Evolutionary conservation across 2,888 invertebrate genomes (phyloP).

Genomic region (Agrochola litura): DNA sequence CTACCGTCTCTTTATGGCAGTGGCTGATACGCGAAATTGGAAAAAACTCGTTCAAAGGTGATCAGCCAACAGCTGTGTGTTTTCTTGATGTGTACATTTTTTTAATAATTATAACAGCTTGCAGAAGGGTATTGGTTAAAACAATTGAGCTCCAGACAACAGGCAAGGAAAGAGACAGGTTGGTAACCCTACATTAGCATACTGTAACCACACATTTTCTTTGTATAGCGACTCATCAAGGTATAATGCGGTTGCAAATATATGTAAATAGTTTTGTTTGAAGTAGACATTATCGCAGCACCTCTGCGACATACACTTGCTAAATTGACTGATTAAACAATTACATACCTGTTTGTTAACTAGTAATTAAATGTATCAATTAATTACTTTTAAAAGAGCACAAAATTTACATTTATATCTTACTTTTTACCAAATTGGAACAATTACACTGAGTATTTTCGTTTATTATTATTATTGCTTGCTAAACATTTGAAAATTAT

Average conservation of each 20-base stretch:
- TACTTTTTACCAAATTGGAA: conserved; percentile 18
- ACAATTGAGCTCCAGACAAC: conserved; percentile 7
- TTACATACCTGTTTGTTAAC: conserved; percentile 39
- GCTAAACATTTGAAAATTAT: not conserved
- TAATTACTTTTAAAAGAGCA: conserved; percentile 36
- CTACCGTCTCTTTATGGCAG: not conserved
- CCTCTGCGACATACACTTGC: conserved; percentile 35
- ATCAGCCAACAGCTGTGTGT: not conserved
- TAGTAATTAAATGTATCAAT: conserved; percentile 43
- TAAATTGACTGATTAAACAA: conserved; percentile 55
- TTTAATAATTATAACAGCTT: not conserved
- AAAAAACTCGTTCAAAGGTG: not conserved
- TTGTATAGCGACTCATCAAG: conserved; percentile 18
- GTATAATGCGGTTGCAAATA: conserved; percentile 42
- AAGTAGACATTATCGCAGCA: conserved; percentile 31
- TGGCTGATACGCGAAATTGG: not conserved
- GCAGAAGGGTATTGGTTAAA: not conserved
- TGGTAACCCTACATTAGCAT: conserved; percentile 34
- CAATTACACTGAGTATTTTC: not conserved
- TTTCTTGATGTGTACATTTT: not conserved
- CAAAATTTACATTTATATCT: conserved; percentile 55
- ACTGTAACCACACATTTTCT: conserved; percentile 35
- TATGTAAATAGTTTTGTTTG: conserved; percentile 45
- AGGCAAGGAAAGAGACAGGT: conserved; percentile 4
- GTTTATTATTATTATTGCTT: not conserved